Evolutionary conservation across 1,140 invertebrate genomes (phyloP).

Genomic region (Myzus persicae): DNA sequence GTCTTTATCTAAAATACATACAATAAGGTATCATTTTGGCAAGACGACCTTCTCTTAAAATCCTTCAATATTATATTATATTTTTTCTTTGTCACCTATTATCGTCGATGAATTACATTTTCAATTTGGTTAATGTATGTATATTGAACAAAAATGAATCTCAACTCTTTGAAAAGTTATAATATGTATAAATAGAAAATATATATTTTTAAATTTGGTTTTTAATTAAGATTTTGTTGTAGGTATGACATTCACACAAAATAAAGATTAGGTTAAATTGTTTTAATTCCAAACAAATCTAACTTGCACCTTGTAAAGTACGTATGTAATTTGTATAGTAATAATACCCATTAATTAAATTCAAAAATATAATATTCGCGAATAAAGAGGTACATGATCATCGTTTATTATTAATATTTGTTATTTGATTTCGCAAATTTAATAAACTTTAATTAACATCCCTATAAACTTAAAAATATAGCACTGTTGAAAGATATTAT

Average conservation of each 20-base stretch:
- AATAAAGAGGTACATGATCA: not conserved
- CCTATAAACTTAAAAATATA: not conserved
- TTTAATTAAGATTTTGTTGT: not conserved
- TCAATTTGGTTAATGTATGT: not conserved
- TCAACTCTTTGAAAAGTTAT: not conserved
- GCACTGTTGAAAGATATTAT: not conserved
- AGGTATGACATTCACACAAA: not conserved
- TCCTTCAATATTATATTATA: not conserved
- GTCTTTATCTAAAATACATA: not conserved
- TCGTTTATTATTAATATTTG: not conserved
- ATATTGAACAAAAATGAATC: not conserved
- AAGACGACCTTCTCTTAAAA: not conserved
- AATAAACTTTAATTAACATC: not conserved
- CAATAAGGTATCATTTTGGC: not conserved
- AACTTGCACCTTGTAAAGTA: not conserved
- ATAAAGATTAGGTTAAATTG: not conserved
- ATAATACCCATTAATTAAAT: not conserved
- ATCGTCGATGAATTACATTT: not conserved
- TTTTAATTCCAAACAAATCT: not conserved
- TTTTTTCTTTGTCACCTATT: not conserved
- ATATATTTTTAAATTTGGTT: not conserved
- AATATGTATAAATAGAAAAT: not conserved
- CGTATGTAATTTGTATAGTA: not conserved
- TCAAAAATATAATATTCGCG: not conserved
- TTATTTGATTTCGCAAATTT: not conserved